Conservation (phyloP, 1,140 invertebrate species). For the Zaprionus lachaisei region DNA sequence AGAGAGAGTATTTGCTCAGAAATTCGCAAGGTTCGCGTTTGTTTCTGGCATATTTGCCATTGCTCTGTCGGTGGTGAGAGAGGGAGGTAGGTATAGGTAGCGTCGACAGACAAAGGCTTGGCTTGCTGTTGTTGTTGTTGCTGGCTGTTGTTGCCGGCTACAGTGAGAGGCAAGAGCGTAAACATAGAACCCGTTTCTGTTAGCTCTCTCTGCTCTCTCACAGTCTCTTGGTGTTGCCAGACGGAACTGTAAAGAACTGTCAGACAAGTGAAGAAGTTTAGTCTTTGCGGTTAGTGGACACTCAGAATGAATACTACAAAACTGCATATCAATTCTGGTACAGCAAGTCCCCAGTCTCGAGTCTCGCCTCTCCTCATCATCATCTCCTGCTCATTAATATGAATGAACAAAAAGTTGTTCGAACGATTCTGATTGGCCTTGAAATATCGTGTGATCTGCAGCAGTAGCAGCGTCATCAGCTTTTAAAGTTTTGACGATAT, state of each 20-base stretch:
- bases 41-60: slow-evolving; percentile 40
- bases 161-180: slow-evolving; percentile 36
- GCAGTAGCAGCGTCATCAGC: slow-evolving; percentile 5
- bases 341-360: neutral
- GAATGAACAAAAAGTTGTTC: slow-evolving; percentile 64
- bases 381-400: slow-evolving; percentile 54
- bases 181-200: slow-evolving; percentile 43
- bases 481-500: slow-evolving; percentile 2
- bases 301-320: slow-evolving; percentile 17
- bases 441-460: slow-evolving; percentile 26
- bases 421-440: slow-evolving; percentile 44
- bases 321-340: neutral
- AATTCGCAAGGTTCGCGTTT: slow-evolving; percentile 33
- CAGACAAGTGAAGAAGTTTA: slow-evolving; percentile 22
- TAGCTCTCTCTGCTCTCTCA: slow-evolving; percentile 1
- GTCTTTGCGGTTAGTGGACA: slow-evolving; percentile 1
- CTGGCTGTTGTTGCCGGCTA: slow-evolving; percentile 44
- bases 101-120: slow-evolving; percentile 18
- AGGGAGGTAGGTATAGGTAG: neutral
- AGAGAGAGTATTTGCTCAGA: slow-evolving; percentile 10
- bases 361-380: neutral
- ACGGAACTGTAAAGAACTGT: slow-evolving; percentile 26
- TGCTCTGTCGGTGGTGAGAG: neutral
- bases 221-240: slow-evolving; percentile 16
- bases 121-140: slow-evolving; percentile 22